Evolutionary conservation across 2,113 vertebrate species (phyloP), one percentile per base, ranked within the genome.

Genomic region (Urocitellus parryii): DNA sequence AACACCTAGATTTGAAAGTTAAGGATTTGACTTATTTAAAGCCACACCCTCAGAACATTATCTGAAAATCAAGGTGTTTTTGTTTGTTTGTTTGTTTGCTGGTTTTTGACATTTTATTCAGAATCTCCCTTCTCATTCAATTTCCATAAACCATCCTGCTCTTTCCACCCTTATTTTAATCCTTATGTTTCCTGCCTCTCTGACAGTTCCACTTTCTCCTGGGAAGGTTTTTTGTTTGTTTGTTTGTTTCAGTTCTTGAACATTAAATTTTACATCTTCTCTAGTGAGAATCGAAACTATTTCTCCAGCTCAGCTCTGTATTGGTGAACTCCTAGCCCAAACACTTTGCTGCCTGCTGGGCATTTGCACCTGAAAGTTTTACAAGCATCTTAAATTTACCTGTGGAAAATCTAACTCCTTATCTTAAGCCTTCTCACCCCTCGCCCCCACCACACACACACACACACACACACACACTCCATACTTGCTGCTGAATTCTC

Each of bases 401-500:
- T 53, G 13, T 51, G 73, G n/a, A 85, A 96, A 83, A n/a, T 32
- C 17, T 73, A 91, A 80, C 63, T 68, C 68, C 39, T 72, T 63
- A 63, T 53, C 45, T 72, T 58, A 73, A 34, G 20, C 29, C 45
- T 45, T 88, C 67, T n/a, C 9, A 6, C 68, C 14, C 58, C 8
- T 14, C 24, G 18, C 45, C 8, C 45, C 45, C 45, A 45, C 17
- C 1, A 0, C 8, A 16, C 20, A 39, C n/a, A 25, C 6, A 72
- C 18, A 63, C 1, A 0, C 8, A 16, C 20, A 39, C n/a, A 25
- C 6, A 72, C 18, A 63, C 27, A 78, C 1, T 24, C 56, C 2
- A 3, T 73, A 7, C 20, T 25, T 42, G 2, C 32, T 51, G 20
- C 76, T 78, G 42, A 90, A 51, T 83, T 89, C 42, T 78, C 32